Percentiles rank a stretch among this genome's conserved stretches.
These are phyloP conservation scores for Odontesthes bonariensis DNA, from an alignment of 2,113 vertebrate genomes.

Conservation along the genomic window DNA sequence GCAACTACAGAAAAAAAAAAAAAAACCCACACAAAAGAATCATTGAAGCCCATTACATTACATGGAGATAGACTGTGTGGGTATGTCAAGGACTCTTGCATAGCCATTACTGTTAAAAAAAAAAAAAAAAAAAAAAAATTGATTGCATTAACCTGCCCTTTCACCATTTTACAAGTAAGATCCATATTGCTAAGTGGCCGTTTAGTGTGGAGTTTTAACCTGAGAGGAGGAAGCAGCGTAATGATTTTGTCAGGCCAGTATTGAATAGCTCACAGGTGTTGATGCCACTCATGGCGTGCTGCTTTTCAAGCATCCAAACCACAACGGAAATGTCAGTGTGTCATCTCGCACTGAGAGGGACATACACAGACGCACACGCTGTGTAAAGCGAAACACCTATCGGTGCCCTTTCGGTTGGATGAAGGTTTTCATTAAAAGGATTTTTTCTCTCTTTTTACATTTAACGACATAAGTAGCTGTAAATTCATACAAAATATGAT, in stretches of 20 bases:
- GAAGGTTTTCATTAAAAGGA: too few relatives aligned
- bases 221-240: slow-evolving; percentile 62
- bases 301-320: slow-evolving; percentile 59
- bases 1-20: slow-evolving; percentile 33
- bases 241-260: slow-evolving; percentile 67
- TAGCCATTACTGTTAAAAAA: slow-evolving; percentile 75
- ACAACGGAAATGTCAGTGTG: slow-evolving; percentile 58
- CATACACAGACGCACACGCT: slow-evolving; percentile 1
- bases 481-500: background rate
- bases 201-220: slow-evolving; percentile 64
- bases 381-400: background rate
- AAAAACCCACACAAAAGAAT: slow-evolving; percentile 61
- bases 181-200: slow-evolving; percentile 77
- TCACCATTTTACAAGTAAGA: slow-evolving; percentile 70
- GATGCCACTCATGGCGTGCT: slow-evolving; percentile 55
- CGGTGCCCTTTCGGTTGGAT: background rate
- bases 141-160: slow-evolving; percentile 79
- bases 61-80: slow-evolving; percentile 66
- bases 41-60: slow-evolving; percentile 57
- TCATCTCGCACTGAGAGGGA: slow-evolving; percentile 34
- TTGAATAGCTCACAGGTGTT: slow-evolving; percentile 59
- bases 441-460: background rate
- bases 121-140: slow-evolving; percentile 60
- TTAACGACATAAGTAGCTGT: background rate
- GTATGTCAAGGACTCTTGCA: slow-evolving; percentile 69